Percentiles rank a stretch among this genome's conserved stretches.
phyloP scores from a whole-genome alignment of 2,797 vertebrate genomes.

The Microhierax caerulescens region DNA sequence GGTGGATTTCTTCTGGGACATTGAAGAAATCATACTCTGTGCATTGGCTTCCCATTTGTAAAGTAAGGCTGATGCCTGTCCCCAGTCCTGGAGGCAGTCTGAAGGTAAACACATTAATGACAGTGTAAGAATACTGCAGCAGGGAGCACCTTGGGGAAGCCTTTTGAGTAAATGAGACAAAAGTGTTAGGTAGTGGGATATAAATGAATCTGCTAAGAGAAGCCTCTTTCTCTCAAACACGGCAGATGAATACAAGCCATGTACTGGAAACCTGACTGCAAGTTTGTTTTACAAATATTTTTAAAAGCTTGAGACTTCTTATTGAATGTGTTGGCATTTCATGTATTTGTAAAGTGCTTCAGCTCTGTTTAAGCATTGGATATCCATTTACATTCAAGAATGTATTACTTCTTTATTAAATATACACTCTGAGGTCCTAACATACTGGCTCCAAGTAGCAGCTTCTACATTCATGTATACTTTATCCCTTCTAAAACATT shows the following conservation, averaged over 20 bases:
- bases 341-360: not conserved
- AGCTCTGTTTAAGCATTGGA: not conserved
- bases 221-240: not conserved
- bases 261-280: not conserved
- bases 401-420: constrained; percentile 1
- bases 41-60: not conserved
- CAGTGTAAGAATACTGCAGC: not conserved
- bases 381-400: not conserved
- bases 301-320: not conserved
- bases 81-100: not conserved
- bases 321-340: not conserved
- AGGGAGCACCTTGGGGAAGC: not conserved
- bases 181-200: not conserved
- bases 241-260: not conserved
- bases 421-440: not conserved
- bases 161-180: not conserved
- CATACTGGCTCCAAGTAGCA: not conserved
- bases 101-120: not conserved
- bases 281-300: not conserved
- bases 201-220: not conserved
- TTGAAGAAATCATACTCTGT: not conserved
- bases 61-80: not conserved
- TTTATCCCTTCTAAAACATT: constrained; percentile 26
- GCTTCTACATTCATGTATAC: not conserved
- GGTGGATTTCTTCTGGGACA: not conserved